Conservation (phyloP, 2,888 invertebrate species). For the Subacronicta megacephala region DNA sequence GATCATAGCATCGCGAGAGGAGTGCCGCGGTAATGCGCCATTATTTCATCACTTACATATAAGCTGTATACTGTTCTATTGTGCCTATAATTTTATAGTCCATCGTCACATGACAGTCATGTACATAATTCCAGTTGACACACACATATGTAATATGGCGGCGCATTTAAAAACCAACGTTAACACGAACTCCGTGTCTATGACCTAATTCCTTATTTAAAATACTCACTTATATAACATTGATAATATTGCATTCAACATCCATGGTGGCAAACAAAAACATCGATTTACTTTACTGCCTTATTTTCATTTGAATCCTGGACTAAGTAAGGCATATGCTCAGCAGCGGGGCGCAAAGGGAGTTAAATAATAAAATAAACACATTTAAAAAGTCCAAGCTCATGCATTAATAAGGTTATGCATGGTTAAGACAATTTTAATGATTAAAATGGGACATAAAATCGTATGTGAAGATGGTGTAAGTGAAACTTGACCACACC, state of each 20-base stretch:
- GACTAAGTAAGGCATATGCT: too few relatives aligned
- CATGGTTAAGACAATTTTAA: constrained; percentile 2
- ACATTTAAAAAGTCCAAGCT: too few relatives aligned
- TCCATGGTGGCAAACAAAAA: neutral
- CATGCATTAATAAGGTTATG: neutral
- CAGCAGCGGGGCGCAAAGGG: too few relatives aligned
- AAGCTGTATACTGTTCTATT: neutral
- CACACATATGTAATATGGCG: neutral
- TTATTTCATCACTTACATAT: too few relatives aligned
- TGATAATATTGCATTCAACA: neutral
- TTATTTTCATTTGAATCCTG: too few relatives aligned
- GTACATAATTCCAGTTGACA: neutral
- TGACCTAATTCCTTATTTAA: constrained; percentile 21
- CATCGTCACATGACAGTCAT: neutral
- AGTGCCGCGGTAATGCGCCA: neutral
- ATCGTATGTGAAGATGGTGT: constrained; percentile 24
- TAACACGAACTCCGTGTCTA: constrained; percentile 12
- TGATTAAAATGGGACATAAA: constrained; percentile 18
- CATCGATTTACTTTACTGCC: neutral
- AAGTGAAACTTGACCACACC: constrained; percentile 37
- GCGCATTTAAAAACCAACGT: neutral
- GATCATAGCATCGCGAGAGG: constrained; percentile 15
- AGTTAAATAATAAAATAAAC: too few relatives aligned
- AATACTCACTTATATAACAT: constrained; percentile 10
- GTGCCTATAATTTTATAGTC: too few relatives aligned